Base-by-base conservation (phyloP, 2,888 invertebrate genomes). In the Polydrusus pterygomalis region DNA sequence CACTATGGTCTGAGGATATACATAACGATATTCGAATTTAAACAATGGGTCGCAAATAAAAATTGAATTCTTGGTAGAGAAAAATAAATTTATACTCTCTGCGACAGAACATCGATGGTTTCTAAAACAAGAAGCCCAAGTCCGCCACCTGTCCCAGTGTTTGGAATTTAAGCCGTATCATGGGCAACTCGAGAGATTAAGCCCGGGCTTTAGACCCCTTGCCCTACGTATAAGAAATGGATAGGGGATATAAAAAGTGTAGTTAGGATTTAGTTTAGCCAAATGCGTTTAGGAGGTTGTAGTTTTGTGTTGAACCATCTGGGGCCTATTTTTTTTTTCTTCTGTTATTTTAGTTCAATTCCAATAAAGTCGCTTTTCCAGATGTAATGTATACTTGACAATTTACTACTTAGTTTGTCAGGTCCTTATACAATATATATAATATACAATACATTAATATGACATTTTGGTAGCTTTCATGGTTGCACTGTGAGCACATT, bases 91-190 rank as follows among this genome's bases (percentile, higher is more conserved):
- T 11, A 15, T 25, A 2, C 45, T 72, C 63, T 65, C 3, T n/a
- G 38, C 15, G 49, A 49, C 70, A 73, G n/a, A 45, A 72, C 64
- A 47, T 77, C 77, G 77, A 77, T 68, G 70, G 40, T 54, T 34
- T 70, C 74, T 74, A 77, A 77, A 77, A 77, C 77, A 63, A 67
- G 70, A 60, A 74, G 77, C 62, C 68, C 51, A 40, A 58, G 62
- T 70, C 72, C 77, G 77, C 79, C 79, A 79, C 79, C 79, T 79
- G 79, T 77, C 77, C 76, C 77, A 77, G 15, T 79, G 77, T 79
- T 79, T 79, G 77, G 77, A 74, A 79, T 77, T 79, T 75, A 54
- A 62, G 70, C 73, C 79, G 75, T 79, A 79, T 79, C 79, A 79
- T 79, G 77, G 77, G 77, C 77, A 77, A 67, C 77, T 77, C 77